Conservation (phyloP, 2,113 vertebrate genomes). For the Macrotus californicus region DNA sequence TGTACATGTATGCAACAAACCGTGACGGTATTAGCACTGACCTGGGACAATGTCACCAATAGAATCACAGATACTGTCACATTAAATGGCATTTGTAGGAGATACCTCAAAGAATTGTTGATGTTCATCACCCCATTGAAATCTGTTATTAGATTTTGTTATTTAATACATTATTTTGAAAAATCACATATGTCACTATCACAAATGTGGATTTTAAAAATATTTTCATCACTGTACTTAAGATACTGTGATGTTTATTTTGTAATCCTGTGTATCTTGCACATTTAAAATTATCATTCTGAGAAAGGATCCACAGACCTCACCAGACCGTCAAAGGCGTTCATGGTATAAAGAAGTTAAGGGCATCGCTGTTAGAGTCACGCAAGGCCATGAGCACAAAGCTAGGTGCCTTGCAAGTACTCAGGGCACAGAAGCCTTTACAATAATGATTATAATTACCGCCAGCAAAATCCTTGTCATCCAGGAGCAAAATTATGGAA, state of each 20-base stretch:
- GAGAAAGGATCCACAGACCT: neutral
- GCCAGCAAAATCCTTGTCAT: neutral
- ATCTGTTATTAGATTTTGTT: neutral
- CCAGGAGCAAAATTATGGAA: neutral
- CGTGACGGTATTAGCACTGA: neutral
- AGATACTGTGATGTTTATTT: neutral
- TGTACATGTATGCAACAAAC: neutral
- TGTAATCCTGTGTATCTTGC: neutral
- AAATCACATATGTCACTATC: neutral
- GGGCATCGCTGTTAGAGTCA: neutral
- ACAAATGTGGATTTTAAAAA: neutral
- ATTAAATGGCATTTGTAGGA: neutral
- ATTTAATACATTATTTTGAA: neutral
- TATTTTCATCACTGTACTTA: neutral
- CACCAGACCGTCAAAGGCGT: neutral
- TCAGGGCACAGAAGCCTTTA: neutral
- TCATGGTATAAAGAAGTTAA: neutral
- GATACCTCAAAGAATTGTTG: neutral
- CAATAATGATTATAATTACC: neutral
- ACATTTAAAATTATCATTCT: neutral
- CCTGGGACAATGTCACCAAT: neutral
- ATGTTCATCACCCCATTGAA: neutral
- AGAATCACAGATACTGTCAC: neutral
- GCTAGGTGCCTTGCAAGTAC: neutral
- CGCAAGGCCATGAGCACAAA: neutral